Percentiles rank a stretch among this genome's conserved stretches.
Conservation (phyloP, 2,113 vertebrate genomes). For the Orientallactaga bullata region DNA sequence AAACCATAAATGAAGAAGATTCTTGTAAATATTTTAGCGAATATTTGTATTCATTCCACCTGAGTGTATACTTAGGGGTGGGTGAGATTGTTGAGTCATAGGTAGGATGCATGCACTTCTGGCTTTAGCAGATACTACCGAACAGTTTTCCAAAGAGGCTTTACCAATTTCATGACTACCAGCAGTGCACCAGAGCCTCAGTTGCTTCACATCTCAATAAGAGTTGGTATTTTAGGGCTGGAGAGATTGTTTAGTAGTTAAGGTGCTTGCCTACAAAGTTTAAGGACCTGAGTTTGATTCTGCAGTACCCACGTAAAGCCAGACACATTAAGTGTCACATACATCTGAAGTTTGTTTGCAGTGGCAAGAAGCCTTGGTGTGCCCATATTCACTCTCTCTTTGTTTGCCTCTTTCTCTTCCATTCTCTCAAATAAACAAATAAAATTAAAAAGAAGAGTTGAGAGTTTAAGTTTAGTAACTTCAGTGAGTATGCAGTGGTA, state of each 20-base stretch:
- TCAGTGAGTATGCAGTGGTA: neutral
- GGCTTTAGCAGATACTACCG: conserved; percentile 12
- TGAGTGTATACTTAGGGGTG: neutral
- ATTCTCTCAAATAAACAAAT: no score
- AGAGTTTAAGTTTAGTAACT: neutral
- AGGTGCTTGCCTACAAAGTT: no score
- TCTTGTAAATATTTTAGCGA: neutral
- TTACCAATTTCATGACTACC: neutral
- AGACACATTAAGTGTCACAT: no score
- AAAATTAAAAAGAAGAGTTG: neutral
- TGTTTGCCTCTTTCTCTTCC: no score
- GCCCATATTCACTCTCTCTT: no score
- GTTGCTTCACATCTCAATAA: conserved; percentile 6
- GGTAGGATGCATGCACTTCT: neutral
- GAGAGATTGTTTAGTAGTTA: no score
- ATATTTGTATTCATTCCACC: conserved; percentile 17
- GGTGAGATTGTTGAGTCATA: neutral
- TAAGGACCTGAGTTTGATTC: no score
- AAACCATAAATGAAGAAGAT: neutral
- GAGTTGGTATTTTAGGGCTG: neutral
- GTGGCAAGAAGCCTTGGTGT: no score
- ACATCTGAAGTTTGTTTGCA: no score
- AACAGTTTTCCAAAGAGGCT: conserved; percentile 5
- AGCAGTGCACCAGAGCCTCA: neutral
- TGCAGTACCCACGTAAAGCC: no score